Percentiles rank a stretch among this genome's conserved stretches.
Evolutionary conservation across 2,797 vertebrate genomes (phyloP).

Genomic region (Lacerta agilis): DNA sequence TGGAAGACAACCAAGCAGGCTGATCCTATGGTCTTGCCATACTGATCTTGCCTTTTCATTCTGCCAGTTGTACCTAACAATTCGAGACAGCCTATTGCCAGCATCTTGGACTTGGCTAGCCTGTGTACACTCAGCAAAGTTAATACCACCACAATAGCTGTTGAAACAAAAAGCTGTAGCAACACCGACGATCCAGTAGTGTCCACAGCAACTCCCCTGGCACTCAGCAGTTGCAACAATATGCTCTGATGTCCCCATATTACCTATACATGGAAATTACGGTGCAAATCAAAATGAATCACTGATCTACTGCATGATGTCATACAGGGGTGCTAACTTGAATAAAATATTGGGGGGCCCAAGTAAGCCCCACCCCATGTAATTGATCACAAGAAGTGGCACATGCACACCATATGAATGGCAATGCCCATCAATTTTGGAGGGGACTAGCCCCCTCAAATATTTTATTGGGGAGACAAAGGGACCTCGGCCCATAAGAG

Average conservation of each 20-base stretch:
- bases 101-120: neutral
- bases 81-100: neutral
- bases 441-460: too few relatives aligned
- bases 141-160: neutral
- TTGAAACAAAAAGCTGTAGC: neutral
- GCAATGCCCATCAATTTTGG: too few relatives aligned
- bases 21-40: neutral
- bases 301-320: too few relatives aligned
- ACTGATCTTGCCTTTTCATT: neutral
- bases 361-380: too few relatives aligned
- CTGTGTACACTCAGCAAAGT: neutral
- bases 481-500: too few relatives aligned
- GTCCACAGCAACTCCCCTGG: neutral
- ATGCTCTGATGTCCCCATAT: neutral
- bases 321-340: too few relatives aligned
- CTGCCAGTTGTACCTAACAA: neutral
- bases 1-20: neutral
- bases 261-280: neutral
- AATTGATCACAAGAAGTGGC: too few relatives aligned
- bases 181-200: neutral
- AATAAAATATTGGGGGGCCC: too few relatives aligned
- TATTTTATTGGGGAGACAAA: too few relatives aligned
- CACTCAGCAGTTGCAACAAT: neutral
- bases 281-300: too few relatives aligned
- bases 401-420: too few relatives aligned